Evolutionary conservation across 2,888 invertebrate genomes (phyloP).

Genomic region (Polydrusus cervinus): DNA sequence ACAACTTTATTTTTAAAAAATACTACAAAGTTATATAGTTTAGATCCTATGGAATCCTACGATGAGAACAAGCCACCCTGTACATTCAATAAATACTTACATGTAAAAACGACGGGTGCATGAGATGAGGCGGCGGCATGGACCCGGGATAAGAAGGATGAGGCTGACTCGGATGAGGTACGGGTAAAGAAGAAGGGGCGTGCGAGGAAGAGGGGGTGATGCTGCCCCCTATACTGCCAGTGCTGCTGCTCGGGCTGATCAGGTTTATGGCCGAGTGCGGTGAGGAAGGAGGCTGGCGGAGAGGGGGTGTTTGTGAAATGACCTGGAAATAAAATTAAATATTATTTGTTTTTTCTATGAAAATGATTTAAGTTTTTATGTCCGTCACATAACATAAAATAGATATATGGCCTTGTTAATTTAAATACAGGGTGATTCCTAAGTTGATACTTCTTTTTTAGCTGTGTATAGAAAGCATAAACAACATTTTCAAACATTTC

Average conservation of each 20-base stretch:
- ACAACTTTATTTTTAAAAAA: too few species aligned
- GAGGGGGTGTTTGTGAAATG: conserved; percentile 70
- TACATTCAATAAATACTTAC: conserved; percentile 64
- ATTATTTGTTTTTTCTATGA: too few species aligned
- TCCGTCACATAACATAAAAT: too few species aligned
- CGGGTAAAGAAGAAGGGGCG: conserved; percentile 76
- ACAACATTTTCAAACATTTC: too few species aligned
- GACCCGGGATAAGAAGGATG: conserved; percentile 77
- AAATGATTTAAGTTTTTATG: too few species aligned
- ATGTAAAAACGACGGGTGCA: conserved; percentile 79
- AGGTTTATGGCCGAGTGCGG: conserved; percentile 78
- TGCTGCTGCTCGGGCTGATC: conserved; percentile 59
- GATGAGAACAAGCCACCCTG: too few species aligned
- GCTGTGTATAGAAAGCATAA: too few species aligned
- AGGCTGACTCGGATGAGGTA: conserved; percentile 77
- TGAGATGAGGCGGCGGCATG: conserved; percentile 83
- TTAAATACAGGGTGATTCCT: too few species aligned
- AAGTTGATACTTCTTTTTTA: too few species aligned
- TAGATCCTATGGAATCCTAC: too few species aligned
- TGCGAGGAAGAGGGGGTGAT: conserved; percentile 43
- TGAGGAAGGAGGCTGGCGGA: conserved; percentile 74
- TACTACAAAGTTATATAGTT: too few species aligned
- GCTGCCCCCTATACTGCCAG: conserved; percentile 36
- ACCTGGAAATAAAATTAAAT: conserved; percentile 34
- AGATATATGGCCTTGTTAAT: too few species aligned